These are phyloP conservation scores for Oceanites oceanicus DNA, from an alignment of 2,113 vertebrate species.

Conservation along the genomic window DNA sequence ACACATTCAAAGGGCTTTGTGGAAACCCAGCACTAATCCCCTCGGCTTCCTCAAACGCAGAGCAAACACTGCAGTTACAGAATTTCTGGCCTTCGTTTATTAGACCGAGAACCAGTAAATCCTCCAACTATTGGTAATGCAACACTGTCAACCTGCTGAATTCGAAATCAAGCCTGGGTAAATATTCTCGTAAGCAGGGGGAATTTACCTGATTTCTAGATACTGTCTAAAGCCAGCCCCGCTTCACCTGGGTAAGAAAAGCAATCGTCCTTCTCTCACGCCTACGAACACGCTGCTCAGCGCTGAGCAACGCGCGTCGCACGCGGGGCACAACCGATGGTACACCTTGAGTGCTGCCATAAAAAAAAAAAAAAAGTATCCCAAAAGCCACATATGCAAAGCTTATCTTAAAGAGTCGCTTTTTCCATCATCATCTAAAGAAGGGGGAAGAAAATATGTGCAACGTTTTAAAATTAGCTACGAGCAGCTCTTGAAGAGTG, in stretches of 20 bases:
- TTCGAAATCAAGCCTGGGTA: background rate
- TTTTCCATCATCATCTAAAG: background rate
- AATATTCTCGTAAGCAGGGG: background rate
- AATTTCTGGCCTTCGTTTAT: background rate
- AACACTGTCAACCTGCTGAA: background rate
- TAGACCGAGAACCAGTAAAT: background rate
- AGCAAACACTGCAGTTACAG: background rate
- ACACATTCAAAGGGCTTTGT: slow-evolving; percentile 38
- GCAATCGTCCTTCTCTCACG: background rate
- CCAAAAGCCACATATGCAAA: background rate
- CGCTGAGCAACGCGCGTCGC: background rate
- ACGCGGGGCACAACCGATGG: rapidly evolving
- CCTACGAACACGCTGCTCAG: background rate
- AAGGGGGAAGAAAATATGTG: background rate
- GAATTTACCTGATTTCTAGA: background rate
- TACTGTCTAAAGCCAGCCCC: background rate
- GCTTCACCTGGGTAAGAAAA: background rate
- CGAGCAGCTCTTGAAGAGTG: background rate
- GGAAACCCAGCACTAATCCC: background rate
- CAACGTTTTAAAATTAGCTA: background rate
- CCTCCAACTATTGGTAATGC: background rate
- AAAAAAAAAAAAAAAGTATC: rapidly evolving
- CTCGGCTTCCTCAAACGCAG: background rate
- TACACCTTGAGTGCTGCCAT: background rate
- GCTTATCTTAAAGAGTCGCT: background rate